Conservation (phyloP, 1,140 invertebrate species). For the Drosophila bocqueti region DNA sequence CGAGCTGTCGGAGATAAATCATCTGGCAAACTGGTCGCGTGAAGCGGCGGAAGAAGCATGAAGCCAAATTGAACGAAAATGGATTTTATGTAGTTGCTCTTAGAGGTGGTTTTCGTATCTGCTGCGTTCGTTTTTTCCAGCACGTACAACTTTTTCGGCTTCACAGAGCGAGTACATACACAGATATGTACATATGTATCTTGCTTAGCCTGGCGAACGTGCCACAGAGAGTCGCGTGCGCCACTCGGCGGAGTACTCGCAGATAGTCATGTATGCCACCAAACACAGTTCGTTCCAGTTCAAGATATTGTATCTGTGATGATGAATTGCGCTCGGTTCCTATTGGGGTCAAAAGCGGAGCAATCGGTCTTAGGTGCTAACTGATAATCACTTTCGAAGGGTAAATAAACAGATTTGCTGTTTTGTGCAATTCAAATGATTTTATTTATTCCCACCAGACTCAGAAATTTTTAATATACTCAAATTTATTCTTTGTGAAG, state of each 20-base stretch:
- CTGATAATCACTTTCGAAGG: constrained; percentile 23
- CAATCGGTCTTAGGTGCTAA: constrained; percentile 22
- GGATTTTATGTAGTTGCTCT: constrained; percentile 38
- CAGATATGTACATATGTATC: constrained; percentile 12
- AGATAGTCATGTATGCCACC: constrained; percentile 75
- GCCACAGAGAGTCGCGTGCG: constrained; percentile 71
- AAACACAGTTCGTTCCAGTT: constrained; percentile 19
- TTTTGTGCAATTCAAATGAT: constrained; percentile 21
- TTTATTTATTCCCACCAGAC: constrained; percentile 6
- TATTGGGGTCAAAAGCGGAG: constrained; percentile 57
- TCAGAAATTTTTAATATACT: constrained; percentile 23
- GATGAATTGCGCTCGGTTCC: constrained; percentile 34
- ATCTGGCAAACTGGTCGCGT: constrained; percentile 48
- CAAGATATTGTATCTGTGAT: constrained; percentile 10
- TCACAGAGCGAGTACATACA: constrained; percentile 10
- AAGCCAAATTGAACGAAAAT: constrained; percentile 58
- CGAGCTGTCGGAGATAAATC: constrained; percentile 43
- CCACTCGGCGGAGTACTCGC: constrained; percentile 55
- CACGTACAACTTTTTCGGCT: constrained; percentile 67
- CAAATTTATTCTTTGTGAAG: neutral
- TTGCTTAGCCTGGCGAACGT: constrained; percentile 52
- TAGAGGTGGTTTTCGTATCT: constrained; percentile 56
- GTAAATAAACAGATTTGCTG: constrained; percentile 12
- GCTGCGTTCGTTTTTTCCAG: constrained; percentile 66
- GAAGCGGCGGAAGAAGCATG: constrained; percentile 53